Evolutionary conservation across 2,888 invertebrate genomes (phyloP).

Genomic region (Caenorhabditis sp.): DNA sequence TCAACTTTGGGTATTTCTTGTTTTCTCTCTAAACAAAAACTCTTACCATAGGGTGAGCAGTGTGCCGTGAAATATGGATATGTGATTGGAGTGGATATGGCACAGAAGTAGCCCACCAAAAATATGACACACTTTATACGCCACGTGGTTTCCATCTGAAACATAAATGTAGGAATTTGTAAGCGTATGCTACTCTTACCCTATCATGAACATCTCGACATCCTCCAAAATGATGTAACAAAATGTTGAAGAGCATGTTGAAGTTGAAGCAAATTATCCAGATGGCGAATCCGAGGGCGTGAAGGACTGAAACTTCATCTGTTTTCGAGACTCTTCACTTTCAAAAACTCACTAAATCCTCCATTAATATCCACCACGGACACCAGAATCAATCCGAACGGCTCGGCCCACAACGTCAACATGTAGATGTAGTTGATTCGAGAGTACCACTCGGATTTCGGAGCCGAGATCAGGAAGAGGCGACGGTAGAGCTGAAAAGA

Average conservation of each 20-base stretch:
- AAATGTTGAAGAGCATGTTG: constrained; percentile 81
- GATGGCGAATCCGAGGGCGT: constrained; percentile 78
- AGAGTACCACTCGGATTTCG: constrained; percentile 65
- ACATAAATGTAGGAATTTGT: neutral
- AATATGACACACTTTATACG: constrained; percentile 78
- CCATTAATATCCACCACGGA: constrained; percentile 81
- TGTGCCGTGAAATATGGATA: constrained; percentile 77
- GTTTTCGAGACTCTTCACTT: neutral
- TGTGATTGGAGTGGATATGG: constrained; percentile 80
- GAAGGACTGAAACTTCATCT: constrained; percentile 70
- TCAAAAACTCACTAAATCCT: constrained; percentile 74
- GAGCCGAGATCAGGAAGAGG: constrained; percentile 68
- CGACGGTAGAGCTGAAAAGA: constrained; percentile 71
- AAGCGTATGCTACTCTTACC: no score
- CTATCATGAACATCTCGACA: constrained; percentile 66
- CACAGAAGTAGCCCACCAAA: constrained; percentile 75
- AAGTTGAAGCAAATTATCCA: constrained; percentile 82
- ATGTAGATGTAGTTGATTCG: constrained; percentile 63
- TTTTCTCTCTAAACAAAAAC: neutral
- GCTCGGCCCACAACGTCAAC: constrained; percentile 71
- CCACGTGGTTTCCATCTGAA: constrained; percentile 78
- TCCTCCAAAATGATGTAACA: constrained; percentile 79
- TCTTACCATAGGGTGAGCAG: constrained; percentile 74
- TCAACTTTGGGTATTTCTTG: neutral
- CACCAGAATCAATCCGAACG: constrained; percentile 74